These are phyloP conservation scores for Monopterus albus DNA, from an alignment of 2,113 vertebrate species.

Conservation along the genomic window DNA sequence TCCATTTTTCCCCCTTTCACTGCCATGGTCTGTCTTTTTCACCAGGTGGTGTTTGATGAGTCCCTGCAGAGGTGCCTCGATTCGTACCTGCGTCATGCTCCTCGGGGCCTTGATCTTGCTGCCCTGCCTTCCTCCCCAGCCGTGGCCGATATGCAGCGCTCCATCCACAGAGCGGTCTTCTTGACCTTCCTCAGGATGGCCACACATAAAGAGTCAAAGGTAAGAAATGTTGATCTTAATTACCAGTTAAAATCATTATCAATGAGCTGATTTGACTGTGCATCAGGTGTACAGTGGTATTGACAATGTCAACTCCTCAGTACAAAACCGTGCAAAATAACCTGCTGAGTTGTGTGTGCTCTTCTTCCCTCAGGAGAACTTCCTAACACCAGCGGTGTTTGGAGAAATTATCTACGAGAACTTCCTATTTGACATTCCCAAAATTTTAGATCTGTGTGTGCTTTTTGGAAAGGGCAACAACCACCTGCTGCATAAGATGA, in stretches of 20 bases:
- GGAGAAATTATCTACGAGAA: slow-evolving; percentile 97
- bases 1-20: too few species aligned
- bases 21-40: neutral
- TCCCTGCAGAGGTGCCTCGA: slow-evolving; percentile 93
- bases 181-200: slow-evolving; percentile 96
- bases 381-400: slow-evolving; percentile 91
- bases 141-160: slow-evolving; percentile 84
- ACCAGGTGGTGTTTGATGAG: slow-evolving; percentile 95
- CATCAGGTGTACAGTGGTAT: too few species aligned
- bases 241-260: neutral
- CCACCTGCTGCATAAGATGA: slow-evolving; percentile 94
- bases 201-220: slow-evolving; percentile 98
- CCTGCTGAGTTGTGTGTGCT: neutral
- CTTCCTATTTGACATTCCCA: slow-evolving; percentile 97
- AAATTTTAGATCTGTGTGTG: slow-evolving; percentile 95
- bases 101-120: slow-evolving; percentile 85
- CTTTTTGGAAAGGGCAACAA: slow-evolving; percentile 95
- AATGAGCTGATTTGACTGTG: too few species aligned
- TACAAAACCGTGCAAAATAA: neutral
- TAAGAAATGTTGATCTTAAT: slow-evolving; percentile 40
- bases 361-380: slow-evolving; percentile 85
- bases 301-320: neutral
- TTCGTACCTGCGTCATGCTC: slow-evolving; percentile 89
- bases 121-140: slow-evolving; percentile 74
- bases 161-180: slow-evolving; percentile 88